Percentiles rank a stretch among this genome's conserved stretches.
phyloP scores from a whole-genome alignment of 2,113 vertebrate species.

The Chlorodrepanis virens region DNA sequence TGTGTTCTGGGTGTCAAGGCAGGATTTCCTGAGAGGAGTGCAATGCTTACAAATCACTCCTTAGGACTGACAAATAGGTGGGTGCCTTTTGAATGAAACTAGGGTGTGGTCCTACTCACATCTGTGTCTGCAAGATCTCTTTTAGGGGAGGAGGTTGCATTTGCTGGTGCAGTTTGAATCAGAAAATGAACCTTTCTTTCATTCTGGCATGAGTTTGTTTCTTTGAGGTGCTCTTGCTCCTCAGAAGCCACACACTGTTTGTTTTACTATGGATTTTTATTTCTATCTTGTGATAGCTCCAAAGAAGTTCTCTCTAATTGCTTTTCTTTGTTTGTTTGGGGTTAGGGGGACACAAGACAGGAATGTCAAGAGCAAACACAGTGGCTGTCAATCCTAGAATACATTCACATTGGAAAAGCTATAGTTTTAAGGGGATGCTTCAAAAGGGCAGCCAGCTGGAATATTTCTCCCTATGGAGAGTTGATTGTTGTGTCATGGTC shows the following conservation, averaged over 20 bases:
- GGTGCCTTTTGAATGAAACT: not conserved
- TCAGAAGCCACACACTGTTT: not conserved
- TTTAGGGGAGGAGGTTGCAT: not conserved
- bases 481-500: not conserved
- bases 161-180: not conserved
- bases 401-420: not conserved
- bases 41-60: not conserved
- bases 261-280: not conserved
- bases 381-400: not conserved
- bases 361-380: fast-evolving
- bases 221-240: not conserved
- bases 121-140: not conserved
- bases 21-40: not conserved
- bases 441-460: not conserved
- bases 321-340: not conserved
- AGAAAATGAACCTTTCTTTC: fast-evolving
- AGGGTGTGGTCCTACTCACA: not conserved
- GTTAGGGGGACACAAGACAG: not conserved
- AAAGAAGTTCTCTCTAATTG: not conserved
- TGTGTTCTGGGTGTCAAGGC: not conserved
- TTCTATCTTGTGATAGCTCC: not conserved
- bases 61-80: not conserved
- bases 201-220: not conserved
- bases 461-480: not conserved
- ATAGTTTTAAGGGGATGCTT: not conserved